Evolutionary conservation across 1,140 invertebrate genomes (phyloP).

Genomic region (Bradysia coprophila): DNA sequence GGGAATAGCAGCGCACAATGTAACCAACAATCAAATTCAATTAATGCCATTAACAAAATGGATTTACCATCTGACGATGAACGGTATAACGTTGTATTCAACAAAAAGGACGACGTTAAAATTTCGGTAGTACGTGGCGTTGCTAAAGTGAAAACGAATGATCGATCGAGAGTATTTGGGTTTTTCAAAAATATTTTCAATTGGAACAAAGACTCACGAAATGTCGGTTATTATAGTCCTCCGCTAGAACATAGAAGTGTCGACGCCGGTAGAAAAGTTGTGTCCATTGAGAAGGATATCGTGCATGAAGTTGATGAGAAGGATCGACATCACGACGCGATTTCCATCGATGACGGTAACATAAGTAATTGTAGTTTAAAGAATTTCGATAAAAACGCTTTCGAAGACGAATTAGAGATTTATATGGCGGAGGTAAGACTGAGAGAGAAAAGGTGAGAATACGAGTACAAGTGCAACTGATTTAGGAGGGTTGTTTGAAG

Average conservation of each 20-base stretch:
- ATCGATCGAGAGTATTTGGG: neutral
- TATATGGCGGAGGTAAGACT: constrained; percentile 21
- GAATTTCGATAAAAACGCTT: constrained; percentile 19
- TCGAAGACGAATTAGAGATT: constrained; percentile 23
- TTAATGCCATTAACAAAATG: no score
- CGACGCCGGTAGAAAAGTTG: neutral
- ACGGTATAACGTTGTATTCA: neutral
- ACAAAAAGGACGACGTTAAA: neutral
- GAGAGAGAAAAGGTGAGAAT: constrained; percentile 6
- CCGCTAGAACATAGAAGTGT: neutral
- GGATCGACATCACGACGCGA: neutral
- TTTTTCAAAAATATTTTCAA: neutral
- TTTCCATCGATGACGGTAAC: neutral
- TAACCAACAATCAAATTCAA: no score
- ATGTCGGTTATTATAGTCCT: neutral
- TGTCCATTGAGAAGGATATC: neutral
- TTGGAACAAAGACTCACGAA: neutral
- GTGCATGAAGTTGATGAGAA: neutral
- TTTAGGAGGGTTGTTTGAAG: no score
- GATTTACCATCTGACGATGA: neutral
- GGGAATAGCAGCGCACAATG: no score
- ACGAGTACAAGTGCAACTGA: no score
- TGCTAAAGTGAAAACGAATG: neutral
- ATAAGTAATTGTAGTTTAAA: constrained; percentile 26
- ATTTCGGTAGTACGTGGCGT: neutral